Percentiles rank a stretch among this genome's conserved stretches.
phyloP scores from a whole-genome alignment of 2,797 vertebrate genomes.

The Sebastes miniatus region DNA sequence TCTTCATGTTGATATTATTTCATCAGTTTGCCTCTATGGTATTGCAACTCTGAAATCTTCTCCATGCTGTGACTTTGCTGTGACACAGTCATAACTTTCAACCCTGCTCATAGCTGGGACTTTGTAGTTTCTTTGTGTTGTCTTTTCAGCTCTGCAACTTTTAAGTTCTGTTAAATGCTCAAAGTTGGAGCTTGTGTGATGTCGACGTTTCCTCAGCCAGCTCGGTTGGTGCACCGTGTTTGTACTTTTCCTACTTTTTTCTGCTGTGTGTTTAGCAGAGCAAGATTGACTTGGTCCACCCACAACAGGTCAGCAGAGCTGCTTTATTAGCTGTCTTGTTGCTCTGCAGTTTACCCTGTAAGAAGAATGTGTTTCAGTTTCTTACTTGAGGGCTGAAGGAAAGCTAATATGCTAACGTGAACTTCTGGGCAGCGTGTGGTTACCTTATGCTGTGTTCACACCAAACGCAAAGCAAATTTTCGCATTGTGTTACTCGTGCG shows the following conservation, averaged over 20 bases:
- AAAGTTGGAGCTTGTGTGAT: background rate
- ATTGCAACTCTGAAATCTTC: background rate
- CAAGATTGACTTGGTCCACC: too few relatives aligned
- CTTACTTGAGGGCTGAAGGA: background rate
- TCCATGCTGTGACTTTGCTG: conserved; percentile 7
- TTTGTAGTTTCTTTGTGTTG: background rate
- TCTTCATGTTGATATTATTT: background rate
- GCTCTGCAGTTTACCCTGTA: background rate
- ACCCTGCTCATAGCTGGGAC: background rate
- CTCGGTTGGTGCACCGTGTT: background rate
- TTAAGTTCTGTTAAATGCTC: background rate
- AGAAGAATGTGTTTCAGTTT: background rate
- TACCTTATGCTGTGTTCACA: background rate
- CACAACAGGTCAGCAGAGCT: background rate
- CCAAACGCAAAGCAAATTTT: background rate
- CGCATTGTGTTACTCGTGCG: background rate
- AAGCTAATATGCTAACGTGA: background rate
- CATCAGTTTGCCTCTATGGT: background rate
- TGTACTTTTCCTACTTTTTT: background rate
- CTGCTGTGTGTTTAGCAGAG: background rate
- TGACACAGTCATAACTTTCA: background rate
- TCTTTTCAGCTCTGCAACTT: background rate
- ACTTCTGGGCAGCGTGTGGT: background rate
- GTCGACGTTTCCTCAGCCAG: background rate
- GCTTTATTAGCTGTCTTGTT: background rate